Evolutionary conservation across 2,888 invertebrate species (phyloP).

Genomic region (Conops quadrifasciatus): DNA sequence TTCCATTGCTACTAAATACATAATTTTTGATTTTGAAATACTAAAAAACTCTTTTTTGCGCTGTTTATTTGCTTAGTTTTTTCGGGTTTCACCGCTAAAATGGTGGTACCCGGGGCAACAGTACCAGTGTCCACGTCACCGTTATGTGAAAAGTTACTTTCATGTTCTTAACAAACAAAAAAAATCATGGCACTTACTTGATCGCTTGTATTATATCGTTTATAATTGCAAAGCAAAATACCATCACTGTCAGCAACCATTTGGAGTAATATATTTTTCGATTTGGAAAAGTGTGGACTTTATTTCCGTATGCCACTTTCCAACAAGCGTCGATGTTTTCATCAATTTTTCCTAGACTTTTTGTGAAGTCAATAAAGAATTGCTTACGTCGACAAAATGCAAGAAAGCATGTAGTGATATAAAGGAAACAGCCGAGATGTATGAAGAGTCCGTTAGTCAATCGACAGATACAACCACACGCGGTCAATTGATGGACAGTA

Average conservation of each 20-base stretch:
- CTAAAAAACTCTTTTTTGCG: too few relatives aligned
- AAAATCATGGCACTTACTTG: slow-evolving; percentile 44
- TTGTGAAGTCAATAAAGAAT: slow-evolving; percentile 56
- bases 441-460: slow-evolving; percentile 56
- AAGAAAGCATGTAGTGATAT: slow-evolving; percentile 50
- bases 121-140: too few relatives aligned
- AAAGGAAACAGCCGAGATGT: slow-evolving; percentile 58
- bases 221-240: slow-evolving; percentile 50
- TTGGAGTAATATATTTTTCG: slow-evolving; percentile 52
- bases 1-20: too few relatives aligned
- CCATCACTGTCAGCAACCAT: slow-evolving; percentile 49
- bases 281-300: slow-evolving; percentile 41
- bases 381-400: slow-evolving; percentile 57
- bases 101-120: too few relatives aligned
- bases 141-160: slow-evolving; percentile 5
- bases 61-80: too few relatives aligned
- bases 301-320: slow-evolving; percentile 46
- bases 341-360: slow-evolving; percentile 55
- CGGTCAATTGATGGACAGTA: slow-evolving; percentile 44
- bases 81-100: too few relatives aligned
- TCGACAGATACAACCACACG: slow-evolving; percentile 56
- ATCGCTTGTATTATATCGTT: slow-evolving; percentile 51
- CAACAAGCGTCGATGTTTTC: slow-evolving; percentile 52
- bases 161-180: too few relatives aligned
- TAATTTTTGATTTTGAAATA: too few relatives aligned